phyloP scores from a whole-genome alignment of 2,797 vertebrate species.

The Notoglanidium macrostoma region DNA sequence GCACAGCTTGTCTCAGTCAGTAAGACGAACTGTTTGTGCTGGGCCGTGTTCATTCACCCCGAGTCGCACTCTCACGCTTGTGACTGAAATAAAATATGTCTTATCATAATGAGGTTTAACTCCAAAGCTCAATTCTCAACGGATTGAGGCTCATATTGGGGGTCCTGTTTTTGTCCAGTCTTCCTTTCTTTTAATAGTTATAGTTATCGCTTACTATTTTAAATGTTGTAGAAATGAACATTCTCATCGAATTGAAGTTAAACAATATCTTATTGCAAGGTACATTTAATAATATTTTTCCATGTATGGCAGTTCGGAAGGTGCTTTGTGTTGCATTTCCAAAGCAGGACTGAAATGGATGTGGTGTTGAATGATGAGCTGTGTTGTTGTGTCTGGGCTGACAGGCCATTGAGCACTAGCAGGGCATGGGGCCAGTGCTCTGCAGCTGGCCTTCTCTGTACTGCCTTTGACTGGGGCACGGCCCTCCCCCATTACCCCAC shows the following conservation, averaged over 20 bases:
- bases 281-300: not conserved
- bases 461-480: slow-evolving; percentile 69
- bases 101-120: not conserved
- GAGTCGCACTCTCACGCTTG: slow-evolving; percentile 10
- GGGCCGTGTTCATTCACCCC: slow-evolving; percentile 20
- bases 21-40: slow-evolving; percentile 25
- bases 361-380: slow-evolving; percentile 50
- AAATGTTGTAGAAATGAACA: not conserved
- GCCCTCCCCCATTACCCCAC: slow-evolving; percentile 52
- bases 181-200: not conserved
- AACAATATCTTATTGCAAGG: not conserved
- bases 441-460: slow-evolving; percentile 78
- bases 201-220: not conserved
- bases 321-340: slow-evolving; percentile 32
- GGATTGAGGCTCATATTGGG: not conserved
- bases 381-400: slow-evolving; percentile 68
- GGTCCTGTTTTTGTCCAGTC: not conserved
- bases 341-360: slow-evolving; percentile 48
- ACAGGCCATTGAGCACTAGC: slow-evolving; percentile 64
- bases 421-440: slow-evolving; percentile 71
- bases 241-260: not conserved
- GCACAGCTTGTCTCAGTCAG: slow-evolving; percentile 23
- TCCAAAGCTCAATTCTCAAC: not conserved
- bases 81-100: slow-evolving; percentile 22
- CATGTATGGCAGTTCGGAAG: slow-evolving; percentile 12